Conservation (phyloP, 2,797 vertebrate genomes). For the Arnoldichthys spilopterus region DNA sequence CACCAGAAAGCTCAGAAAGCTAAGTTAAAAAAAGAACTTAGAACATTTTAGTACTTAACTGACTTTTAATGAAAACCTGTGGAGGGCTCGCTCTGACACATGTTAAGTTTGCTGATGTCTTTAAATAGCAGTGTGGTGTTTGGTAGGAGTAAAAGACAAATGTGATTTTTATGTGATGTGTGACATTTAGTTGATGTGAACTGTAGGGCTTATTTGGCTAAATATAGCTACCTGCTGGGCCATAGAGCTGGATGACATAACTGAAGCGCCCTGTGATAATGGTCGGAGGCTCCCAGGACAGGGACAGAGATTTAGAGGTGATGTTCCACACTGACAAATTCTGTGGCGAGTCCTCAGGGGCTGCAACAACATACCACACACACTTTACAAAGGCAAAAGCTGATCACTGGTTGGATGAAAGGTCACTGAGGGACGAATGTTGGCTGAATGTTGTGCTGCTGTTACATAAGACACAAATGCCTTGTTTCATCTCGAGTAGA, state of each 20-base stretch:
- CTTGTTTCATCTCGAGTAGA: not conserved
- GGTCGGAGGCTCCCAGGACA: constrained; percentile 87
- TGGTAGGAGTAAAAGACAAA: not conserved
- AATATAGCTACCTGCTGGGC: constrained; percentile 82
- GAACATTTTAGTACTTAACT: not conserved
- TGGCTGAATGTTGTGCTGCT: not conserved
- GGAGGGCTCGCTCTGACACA: not conserved
- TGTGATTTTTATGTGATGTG: constrained; percentile 1
- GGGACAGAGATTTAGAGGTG: constrained; percentile 84
- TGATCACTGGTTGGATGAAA: constrained; percentile 22
- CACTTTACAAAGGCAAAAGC: constrained; percentile 20
- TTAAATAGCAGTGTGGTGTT: not conserved
- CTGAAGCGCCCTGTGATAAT: constrained; percentile 89
- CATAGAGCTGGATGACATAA: constrained; percentile 87
- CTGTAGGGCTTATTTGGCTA: too few species aligned
- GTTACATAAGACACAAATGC: constrained; percentile 20
- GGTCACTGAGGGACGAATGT: not conserved
- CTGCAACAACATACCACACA: constrained; percentile 73
- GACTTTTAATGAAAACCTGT: not conserved
- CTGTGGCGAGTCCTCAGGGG: constrained; percentile 91
- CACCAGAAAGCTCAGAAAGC: too few species aligned
- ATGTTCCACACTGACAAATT: constrained; percentile 81
- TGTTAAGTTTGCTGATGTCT: not conserved
- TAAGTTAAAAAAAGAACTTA: not conserved
- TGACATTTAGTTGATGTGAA: not conserved